Evolutionary conservation across 2,888 invertebrate species (phyloP).

Genomic region (Cyclophora albipunctata): DNA sequence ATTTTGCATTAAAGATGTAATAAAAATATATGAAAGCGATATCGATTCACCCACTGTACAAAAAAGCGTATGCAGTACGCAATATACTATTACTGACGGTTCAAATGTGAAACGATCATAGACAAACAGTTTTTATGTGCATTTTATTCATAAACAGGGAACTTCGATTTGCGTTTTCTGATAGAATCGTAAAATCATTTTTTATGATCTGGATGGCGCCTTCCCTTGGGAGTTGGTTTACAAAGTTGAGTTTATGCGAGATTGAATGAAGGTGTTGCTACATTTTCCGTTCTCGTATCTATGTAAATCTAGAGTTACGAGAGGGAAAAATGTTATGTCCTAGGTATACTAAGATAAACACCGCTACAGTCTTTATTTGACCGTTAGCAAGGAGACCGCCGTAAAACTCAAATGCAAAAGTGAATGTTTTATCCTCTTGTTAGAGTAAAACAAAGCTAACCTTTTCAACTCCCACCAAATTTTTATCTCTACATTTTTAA

Average conservation of each 20-base stretch:
- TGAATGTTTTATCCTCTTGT: background rate
- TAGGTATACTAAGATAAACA: too few species aligned
- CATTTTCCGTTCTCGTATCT: constrained; percentile 2
- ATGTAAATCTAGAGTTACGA: constrained; percentile 1
- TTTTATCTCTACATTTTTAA: too few species aligned
- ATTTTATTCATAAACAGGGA: constrained; percentile 57
- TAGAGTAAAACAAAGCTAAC: background rate
- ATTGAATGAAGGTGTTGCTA: constrained; percentile 3
- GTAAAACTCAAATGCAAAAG: constrained; percentile 1
- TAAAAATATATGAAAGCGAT: too few species aligned
- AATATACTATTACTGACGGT: constrained; percentile 1
- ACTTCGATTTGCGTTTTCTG: constrained; percentile 46
- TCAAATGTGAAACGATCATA: constrained; percentile 24
- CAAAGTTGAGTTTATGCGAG: constrained; percentile 58
- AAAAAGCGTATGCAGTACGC: constrained; percentile 1
- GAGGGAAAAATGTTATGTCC: background rate
- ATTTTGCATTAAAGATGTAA: too few species aligned
- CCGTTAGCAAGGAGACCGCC: too few species aligned
- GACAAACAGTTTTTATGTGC: constrained; percentile 44
- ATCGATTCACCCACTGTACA: background rate
- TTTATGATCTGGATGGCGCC: constrained; percentile 53
- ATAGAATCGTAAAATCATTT: constrained; percentile 67
- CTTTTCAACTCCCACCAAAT: background rate
- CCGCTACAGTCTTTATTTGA: too few species aligned
- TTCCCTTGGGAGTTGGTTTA: constrained; percentile 58